These are phyloP conservation scores for Clarias laeviceps DNA, from an alignment of 2,797 vertebrate species.

Conservation along the genomic window DNA sequence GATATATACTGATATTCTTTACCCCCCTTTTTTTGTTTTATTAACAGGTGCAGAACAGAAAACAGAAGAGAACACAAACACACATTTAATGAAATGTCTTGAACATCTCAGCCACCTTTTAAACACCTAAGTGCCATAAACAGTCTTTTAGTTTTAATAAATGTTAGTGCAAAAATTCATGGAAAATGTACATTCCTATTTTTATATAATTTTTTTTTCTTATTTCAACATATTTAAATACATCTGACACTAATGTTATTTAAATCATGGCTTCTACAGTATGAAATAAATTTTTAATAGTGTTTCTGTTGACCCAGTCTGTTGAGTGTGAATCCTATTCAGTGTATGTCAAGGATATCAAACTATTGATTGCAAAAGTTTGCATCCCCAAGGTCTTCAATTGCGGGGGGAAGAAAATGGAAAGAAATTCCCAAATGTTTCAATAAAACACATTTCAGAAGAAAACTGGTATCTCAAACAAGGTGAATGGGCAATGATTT, in stretches of 20 bases:
- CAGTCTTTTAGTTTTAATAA: neutral
- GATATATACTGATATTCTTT: neutral
- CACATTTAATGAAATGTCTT: conserved; percentile 87
- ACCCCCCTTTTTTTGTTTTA: conserved; percentile 19
- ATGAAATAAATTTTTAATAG: conserved; percentile 10
- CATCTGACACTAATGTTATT: neutral
- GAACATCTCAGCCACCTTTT: conserved; percentile 85
- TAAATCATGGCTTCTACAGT: conserved; percentile 18
- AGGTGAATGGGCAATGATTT: neutral
- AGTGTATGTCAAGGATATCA: neutral
- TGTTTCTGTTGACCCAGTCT: neutral
- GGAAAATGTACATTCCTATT: neutral
- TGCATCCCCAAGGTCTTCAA: neutral
- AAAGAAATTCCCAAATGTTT: neutral
- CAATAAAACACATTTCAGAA: neutral
- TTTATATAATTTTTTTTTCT: neutral
- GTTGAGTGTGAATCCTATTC: neutral
- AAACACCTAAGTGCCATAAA: conserved; percentile 66
- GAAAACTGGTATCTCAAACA: neutral
- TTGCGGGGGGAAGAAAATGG: neutral
- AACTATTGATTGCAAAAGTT: neutral
- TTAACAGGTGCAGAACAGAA: conserved; percentile 72
- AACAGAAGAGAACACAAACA: conserved; percentile 69
- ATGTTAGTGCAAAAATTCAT: neutral
- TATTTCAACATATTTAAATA: conserved; percentile 17